Conservation (phyloP, 2,888 invertebrate genomes). For the Sipha maydis region DNA sequence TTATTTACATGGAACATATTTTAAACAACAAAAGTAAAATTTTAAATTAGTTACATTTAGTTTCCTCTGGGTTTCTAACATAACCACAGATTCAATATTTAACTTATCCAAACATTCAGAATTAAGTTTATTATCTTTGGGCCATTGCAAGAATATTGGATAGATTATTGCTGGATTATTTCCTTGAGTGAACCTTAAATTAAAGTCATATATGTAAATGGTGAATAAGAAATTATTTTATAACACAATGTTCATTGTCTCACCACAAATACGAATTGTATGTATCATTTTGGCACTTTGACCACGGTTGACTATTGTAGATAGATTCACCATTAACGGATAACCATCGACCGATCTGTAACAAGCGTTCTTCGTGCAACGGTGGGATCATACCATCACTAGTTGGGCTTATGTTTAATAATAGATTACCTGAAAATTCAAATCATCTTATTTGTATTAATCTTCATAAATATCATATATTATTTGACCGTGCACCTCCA, state of each 20-base stretch:
- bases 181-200: constrained; percentile 38
- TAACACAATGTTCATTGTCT: constrained; percentile 68
- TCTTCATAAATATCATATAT: background rate
- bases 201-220: background rate
- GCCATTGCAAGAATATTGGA: constrained; percentile 45
- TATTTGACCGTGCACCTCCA: constrained; percentile 74
- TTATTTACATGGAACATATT: no score
- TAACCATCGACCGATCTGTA: constrained; percentile 83
- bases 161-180: background rate
- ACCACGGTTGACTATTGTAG: constrained; percentile 82
- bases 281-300: constrained; percentile 80
- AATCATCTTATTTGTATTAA: background rate
- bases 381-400: constrained; percentile 87
- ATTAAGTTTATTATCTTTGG: constrained; percentile 9
- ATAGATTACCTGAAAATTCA: constrained; percentile 73
- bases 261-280: constrained; percentile 79
- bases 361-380: constrained; percentile 86
- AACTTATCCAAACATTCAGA: constrained; percentile 36
- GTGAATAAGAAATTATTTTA: background rate
- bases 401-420: constrained; percentile 90
- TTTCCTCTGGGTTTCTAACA: constrained; percentile 41
- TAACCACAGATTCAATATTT: constrained; percentile 33
- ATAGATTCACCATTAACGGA: constrained; percentile 87
- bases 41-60: constrained; percentile 25
- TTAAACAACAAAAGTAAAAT: no score